Base-by-base conservation (phyloP, 2,113 vertebrate genomes). In the Prinia subflava region DNA sequence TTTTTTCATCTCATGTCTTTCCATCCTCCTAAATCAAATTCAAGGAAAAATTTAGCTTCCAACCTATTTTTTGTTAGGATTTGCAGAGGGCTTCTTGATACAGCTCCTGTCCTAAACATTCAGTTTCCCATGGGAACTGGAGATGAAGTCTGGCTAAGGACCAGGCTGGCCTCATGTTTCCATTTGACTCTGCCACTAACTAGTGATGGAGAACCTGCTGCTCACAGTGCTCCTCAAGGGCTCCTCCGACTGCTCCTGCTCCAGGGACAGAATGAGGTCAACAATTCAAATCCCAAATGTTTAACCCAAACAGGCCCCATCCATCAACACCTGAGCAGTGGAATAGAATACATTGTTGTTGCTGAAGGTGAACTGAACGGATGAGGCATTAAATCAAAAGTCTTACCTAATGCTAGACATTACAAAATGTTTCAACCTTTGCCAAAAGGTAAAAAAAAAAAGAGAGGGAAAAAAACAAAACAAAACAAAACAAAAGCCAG, bases 301-400 rank as follows among this genome's bases (percentile, higher is more conserved):
- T 96, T 83, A 93, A 94, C 69, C 79, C 76, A 50, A 96, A 79
- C 52, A 87, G 77, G 35, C 27, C 62, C 33, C 89, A 94, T 95
- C 79, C 69, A 91, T 87, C 96, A 94, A 59, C 75, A 89, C 67
- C 22, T 19, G 56, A 80, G 70, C 47, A 53, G 42, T 52, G 59
- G 63, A 74, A 59, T 74, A 70, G 79, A 87, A 76, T 49, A 35
- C 39, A 41, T 11, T 63, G 86, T 80, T 62, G 53, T 23, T 62
- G 74, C 55, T 94, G 94, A 96, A 95, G 90, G 95, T 94, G 93
- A 96, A 79, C 53, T 71, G 56, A 71, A 63, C 62, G 93, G 83
- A 83, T 69, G 84, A 91, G 44, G 82, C 55, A 80, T 82, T 92
- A 93, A 94, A 95, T 95, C 92, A 88, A 78, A 53, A 92, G 35